Conservation (phyloP, 2,797 vertebrate genomes). For the Enteromius unitaeniatus region DNA sequence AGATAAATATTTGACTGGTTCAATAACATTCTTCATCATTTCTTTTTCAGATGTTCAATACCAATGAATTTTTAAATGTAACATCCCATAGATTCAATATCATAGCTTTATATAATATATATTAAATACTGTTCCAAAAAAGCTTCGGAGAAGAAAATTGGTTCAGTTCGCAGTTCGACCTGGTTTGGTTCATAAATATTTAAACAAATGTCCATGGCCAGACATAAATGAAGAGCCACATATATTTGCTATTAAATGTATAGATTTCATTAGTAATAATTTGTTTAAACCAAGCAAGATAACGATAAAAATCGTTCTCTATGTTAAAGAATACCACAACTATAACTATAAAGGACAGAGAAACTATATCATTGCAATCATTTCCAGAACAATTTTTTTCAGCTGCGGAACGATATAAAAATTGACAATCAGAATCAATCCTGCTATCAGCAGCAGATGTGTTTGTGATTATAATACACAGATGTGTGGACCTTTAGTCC, state of each 20-base stretch:
- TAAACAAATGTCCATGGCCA: not conserved
- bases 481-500: no score
- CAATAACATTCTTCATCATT: not conserved
- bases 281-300: no score
- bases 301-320: no score
- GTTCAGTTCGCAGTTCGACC: not conserved
- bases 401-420: no score
- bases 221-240: not conserved
- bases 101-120: not conserved
- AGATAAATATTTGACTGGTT: conserved; percentile 13
- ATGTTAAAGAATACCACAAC: no score
- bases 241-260: not conserved
- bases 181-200: not conserved
- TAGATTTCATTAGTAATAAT: not conserved
- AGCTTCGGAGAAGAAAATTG: not conserved
- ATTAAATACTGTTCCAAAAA: not conserved
- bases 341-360: no score
- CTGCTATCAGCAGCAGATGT: no score
- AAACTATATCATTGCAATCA: no score
- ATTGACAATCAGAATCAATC: no score
- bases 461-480: no score
- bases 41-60: not conserved
- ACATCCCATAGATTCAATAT: not conserved
- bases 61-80: not conserved
- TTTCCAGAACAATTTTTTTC: no score